Conservation (phyloP, 2,888 invertebrate species). For the Eristalinus sepulchralis region DNA sequence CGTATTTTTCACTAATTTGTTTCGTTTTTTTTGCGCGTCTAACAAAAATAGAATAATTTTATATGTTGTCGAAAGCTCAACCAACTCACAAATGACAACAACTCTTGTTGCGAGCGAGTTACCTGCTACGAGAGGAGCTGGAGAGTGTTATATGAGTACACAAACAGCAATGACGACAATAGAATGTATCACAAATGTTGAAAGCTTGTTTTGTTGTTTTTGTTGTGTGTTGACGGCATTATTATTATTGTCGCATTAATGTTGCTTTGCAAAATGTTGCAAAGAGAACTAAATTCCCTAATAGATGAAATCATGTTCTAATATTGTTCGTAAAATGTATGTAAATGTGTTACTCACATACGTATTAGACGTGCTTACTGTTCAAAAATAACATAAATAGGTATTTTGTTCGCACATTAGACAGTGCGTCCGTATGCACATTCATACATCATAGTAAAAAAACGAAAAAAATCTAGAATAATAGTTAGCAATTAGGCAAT, state of each 20-base stretch:
- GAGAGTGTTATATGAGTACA: constrained; percentile 70
- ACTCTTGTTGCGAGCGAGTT: constrained; percentile 72
- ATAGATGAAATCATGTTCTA: constrained; percentile 9
- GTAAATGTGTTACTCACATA: not conserved
- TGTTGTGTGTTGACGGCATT: constrained; percentile 40
- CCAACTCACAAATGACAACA: constrained; percentile 76
- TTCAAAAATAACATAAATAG: not conserved
- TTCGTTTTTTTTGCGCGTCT: constrained; percentile 59
- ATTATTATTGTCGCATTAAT: constrained; percentile 43
- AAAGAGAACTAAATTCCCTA: constrained; percentile 1
- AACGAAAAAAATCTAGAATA: not conserved
- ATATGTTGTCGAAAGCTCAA: constrained; percentile 73
- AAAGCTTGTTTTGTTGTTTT: constrained; percentile 70
- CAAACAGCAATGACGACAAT: constrained; percentile 51
- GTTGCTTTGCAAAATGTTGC: constrained; percentile 27
- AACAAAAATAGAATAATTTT: constrained; percentile 70
- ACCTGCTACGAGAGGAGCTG: constrained; percentile 55
- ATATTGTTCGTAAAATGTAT: not conserved
- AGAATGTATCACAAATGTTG: constrained; percentile 56
- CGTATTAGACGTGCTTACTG: not conserved
- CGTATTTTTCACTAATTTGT: constrained; percentile 52
- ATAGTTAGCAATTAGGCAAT: not conserved
- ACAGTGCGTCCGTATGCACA: not conserved
- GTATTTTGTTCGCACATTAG: not conserved
- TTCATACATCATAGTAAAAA: not conserved